Evolutionary conservation across 2,113 vertebrate species (phyloP).

Genomic region (Polyodon spathula): DNA sequence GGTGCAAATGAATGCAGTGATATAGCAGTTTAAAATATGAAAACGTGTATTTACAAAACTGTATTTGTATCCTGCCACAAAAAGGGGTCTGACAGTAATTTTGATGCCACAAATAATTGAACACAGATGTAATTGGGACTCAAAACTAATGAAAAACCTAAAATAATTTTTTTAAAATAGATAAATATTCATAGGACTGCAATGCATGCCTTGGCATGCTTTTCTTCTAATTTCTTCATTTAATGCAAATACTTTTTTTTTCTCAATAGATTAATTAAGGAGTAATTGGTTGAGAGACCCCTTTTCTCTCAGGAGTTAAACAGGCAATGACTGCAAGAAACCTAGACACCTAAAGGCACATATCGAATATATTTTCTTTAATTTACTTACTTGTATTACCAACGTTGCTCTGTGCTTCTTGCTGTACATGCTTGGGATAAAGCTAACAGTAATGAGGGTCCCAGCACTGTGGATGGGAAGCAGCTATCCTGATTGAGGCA

Average conservation of each 20-base stretch:
- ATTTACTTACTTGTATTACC: constrained; percentile 56
- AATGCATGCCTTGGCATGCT: too few species aligned
- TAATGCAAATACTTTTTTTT: not conserved
- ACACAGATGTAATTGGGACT: too few species aligned
- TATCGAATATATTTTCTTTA: not conserved
- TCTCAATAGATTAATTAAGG: not conserved
- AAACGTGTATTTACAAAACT: too few species aligned
- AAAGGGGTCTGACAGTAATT: too few species aligned
- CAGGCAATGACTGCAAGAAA: not conserved
- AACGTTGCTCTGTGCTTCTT: constrained; percentile 59
- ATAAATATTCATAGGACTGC: too few species aligned
- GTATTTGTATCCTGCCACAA: too few species aligned
- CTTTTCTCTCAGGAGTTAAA: not conserved
- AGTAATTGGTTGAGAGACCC: not conserved
- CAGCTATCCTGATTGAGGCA: constrained; percentile 55
- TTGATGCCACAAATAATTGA: too few species aligned
- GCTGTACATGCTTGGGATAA: constrained; percentile 57
- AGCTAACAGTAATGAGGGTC: constrained; percentile 54
- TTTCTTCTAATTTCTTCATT: too few species aligned
- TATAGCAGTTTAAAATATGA: too few species aligned
- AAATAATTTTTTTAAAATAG: too few species aligned
- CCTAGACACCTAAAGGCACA: constrained; percentile 1
- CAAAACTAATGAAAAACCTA: too few species aligned
- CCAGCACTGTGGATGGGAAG: constrained; percentile 52
- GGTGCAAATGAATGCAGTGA: too few species aligned